Base-by-base conservation (phyloP, 2,888 invertebrate species). In the Andricus quercusramuli region DNA sequence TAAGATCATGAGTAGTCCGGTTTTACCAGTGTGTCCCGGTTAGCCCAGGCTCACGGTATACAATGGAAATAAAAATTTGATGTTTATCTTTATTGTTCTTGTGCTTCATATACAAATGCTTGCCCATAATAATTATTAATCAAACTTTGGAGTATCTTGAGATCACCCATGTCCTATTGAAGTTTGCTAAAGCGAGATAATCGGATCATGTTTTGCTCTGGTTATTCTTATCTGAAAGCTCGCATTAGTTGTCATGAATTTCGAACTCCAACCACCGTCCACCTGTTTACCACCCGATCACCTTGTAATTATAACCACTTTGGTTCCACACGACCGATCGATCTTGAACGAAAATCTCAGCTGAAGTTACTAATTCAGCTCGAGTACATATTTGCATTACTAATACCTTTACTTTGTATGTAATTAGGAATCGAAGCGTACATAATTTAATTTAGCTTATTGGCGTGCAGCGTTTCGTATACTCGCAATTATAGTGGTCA, bases 181-280 rank as follows among this genome's bases (percentile, higher is more conserved):
- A 59, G 11, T 3, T 6, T 37, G 37, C 37, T 37, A 37, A 37
- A 8, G 37, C 74, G 78, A 83, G 81, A 78, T 83, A 83, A 82
- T 76, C 67, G 74, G 51, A 41, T 65, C 79, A 64, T 78, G 77
- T 78, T 47, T 47, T 82, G 79, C 80, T 77, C 82, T 83, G 78
- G 77, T 22, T 78, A 37, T 78, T 79, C 81, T 66, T 74, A 78
- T 79, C 65, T 81, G 76, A 79, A 83, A 84, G 79, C 78, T 81
- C 37, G 76, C 77, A 68, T 78, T 79, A 66, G 80, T 80, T 81
- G 67, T 68, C 78, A 66, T 32, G 56, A 76, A 37, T 76, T 44
- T 67, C 82, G 79, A 80, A 79, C 80, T 82, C 79, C 76, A 76
- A 78, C 81, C 80, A 83, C 79, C 76, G 68, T 76, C 81, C 80